Percentiles rank a stretch among this genome's conserved stretches.
phyloP scores from a whole-genome alignment of 2,797 vertebrate species.

The Cryptoprocta ferox region DNA sequence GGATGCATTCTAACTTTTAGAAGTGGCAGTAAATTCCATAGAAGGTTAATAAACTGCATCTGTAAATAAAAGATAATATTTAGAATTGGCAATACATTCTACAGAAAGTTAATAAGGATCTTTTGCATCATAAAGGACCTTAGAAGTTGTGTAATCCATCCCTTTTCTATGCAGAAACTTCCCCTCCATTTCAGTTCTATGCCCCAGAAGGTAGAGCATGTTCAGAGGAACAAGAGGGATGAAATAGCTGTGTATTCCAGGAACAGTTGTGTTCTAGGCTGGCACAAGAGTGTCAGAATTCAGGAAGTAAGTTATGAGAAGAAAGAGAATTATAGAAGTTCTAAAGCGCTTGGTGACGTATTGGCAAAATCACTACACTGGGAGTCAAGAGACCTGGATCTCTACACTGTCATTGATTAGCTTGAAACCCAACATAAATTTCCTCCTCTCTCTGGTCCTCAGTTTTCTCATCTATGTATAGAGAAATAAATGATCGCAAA shows the following conservation, averaged over 20 bases:
- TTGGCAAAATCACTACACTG: not conserved
- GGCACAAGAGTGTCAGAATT: not conserved
- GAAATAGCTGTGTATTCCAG: not conserved
- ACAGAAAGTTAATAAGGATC: not conserved
- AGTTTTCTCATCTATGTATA: not conserved
- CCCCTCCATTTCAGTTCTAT: not conserved
- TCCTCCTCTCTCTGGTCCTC: not conserved
- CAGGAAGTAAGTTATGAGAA: not conserved
- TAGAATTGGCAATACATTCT: not conserved
- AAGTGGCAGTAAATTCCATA: not conserved
- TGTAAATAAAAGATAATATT: not conserved
- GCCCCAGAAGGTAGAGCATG: not conserved
- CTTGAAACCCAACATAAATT: not conserved
- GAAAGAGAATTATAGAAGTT: not conserved
- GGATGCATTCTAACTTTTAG: not conserved
- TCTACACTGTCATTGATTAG: not conserved
- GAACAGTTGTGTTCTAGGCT: not conserved
- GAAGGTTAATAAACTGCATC: not conserved
- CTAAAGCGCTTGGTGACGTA: not conserved
- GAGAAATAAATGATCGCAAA: not conserved
- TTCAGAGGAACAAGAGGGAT: not conserved
- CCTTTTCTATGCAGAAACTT: not conserved
- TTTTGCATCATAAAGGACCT: not conserved
- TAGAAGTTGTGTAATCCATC: not conserved
- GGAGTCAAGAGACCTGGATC: not conserved